phyloP scores from a whole-genome alignment of 2,113 vertebrate genomes.

The Nyctibius bracteatus region DNA sequence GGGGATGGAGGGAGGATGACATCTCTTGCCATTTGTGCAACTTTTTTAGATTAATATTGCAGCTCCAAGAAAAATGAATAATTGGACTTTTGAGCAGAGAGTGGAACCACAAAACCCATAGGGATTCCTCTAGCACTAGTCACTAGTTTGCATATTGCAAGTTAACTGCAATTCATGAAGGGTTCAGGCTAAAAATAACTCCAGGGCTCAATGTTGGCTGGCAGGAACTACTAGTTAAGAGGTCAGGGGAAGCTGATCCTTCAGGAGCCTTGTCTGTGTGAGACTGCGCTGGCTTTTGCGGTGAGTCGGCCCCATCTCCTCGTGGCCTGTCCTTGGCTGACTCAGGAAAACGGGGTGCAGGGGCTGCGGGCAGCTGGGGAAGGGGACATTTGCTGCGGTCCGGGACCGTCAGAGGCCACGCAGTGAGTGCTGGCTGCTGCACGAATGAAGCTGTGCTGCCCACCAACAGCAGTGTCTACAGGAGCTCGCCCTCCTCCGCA shows the following conservation, averaged over 20 bases:
- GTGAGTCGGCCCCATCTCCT: neutral
- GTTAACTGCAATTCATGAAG: conserved; percentile 55
- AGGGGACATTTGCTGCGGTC: neutral
- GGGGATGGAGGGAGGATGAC: conserved; percentile 15
- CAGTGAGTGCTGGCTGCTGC: neutral
- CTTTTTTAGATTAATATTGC: conserved; percentile 47
- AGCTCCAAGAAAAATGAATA: conserved; percentile 54
- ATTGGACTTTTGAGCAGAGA: conserved; percentile 41
- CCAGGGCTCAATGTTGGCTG: conserved; percentile 2
- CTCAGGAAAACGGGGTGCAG: neutral
- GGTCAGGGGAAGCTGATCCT: conserved; percentile 29
- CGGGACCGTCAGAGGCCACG: neutral
- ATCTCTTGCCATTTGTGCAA: conserved; percentile 32
- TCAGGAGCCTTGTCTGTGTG: neutral
- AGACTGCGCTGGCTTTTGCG: neutral
- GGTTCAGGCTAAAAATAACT: conserved; percentile 53
- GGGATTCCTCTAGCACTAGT: conserved; percentile 52
- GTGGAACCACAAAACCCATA: conserved; percentile 19
- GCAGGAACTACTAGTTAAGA: conserved; percentile 43
- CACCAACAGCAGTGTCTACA: accelerated
- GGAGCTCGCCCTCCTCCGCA: neutral
- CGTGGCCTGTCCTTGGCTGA: neutral
- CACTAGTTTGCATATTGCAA: conserved; percentile 51
- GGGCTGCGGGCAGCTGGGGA: neutral
- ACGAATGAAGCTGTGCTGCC: neutral